Conservation (phyloP, 2,888 invertebrate genomes). For the Tenthredo amoena region DNA sequence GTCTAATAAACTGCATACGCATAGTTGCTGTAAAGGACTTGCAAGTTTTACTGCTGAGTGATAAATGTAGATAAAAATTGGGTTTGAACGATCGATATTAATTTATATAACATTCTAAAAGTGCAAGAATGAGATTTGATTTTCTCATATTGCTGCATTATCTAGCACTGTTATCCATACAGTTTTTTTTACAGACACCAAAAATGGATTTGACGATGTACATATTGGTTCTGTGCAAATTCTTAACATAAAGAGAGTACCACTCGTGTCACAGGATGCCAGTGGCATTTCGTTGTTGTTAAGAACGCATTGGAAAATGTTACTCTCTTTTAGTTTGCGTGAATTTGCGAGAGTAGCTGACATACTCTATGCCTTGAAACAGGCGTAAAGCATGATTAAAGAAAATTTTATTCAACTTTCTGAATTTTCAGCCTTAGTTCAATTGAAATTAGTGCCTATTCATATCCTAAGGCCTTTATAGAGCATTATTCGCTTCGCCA, state of each 20-base stretch:
- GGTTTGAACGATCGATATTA: not conserved
- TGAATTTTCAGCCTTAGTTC: constrained; percentile 67
- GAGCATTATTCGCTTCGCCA: constrained; percentile 72
- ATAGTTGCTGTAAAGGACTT: not conserved
- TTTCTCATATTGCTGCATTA: not conserved
- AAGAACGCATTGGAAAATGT: constrained; percentile 5
- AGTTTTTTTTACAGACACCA: constrained; percentile 5
- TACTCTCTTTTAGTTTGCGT: constrained; percentile 1
- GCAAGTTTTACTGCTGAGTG: not conserved
- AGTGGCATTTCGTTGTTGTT: not conserved
- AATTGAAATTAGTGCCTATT: constrained; percentile 70
- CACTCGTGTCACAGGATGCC: not conserved
- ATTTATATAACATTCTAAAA: not conserved
- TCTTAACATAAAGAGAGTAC: not conserved
- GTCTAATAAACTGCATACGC: too few relatives aligned
- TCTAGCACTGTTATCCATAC: constrained; percentile 2
- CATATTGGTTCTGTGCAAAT: not conserved
- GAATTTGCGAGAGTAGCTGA: constrained; percentile 41
- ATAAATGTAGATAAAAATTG: not conserved
- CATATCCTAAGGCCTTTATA: constrained; percentile 70
- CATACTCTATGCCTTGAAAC: constrained; percentile 29
- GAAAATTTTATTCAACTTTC: constrained; percentile 56
- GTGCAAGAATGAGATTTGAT: not conserved
- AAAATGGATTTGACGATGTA: not conserved
- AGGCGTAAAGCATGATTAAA: constrained; percentile 32